Percentiles rank a stretch among this genome's conserved stretches.
Evolutionary conservation across 1,140 invertebrate species (phyloP).

Genomic region (Dreissena rostriformis): DNA sequence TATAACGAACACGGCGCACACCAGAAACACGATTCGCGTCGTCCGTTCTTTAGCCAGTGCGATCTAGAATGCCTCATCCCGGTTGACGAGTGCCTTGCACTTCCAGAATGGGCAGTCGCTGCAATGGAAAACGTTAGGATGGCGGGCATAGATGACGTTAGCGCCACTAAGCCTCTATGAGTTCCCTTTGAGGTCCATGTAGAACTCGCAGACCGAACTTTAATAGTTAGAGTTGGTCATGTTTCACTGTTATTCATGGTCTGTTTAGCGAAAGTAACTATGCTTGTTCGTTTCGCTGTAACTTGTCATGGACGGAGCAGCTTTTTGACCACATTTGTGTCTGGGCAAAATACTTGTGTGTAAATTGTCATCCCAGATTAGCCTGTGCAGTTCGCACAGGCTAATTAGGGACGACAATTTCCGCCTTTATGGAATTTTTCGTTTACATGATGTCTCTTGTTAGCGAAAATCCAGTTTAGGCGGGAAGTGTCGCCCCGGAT

Average conservation of each 20-base stretch:
- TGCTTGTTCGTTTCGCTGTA: not conserved
- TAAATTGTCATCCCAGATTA: too few species aligned
- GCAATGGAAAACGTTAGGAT: too few species aligned
- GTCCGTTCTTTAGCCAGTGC: not conserved
- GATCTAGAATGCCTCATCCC: not conserved
- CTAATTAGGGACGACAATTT: too few species aligned
- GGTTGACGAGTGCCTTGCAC: too few species aligned
- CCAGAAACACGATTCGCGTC: constrained; percentile 15
- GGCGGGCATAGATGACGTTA: not conserved
- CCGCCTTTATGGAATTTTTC: too few species aligned
- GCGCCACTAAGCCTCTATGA: not conserved
- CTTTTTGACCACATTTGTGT: not conserved
- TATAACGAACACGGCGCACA: constrained; percentile 12
- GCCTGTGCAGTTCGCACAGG: too few species aligned
- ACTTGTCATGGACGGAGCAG: not conserved
- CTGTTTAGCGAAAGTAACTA: not conserved
- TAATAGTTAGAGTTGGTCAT: not conserved
- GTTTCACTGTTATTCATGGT: not conserved
- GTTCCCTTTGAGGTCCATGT: not conserved
- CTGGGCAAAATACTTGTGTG: too few species aligned
- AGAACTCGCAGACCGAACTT: not conserved
- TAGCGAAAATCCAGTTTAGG: too few species aligned
- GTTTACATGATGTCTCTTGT: too few species aligned
- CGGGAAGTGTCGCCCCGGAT: too few species aligned
- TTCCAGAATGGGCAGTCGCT: not conserved